A percentile compares a stretch with the other conserved stretches of the same genome.
These are phyloP conservation scores for Chrysodeixis includens DNA, from an alignment of 2,888 invertebrate species.

Conservation along the genomic window DNA sequence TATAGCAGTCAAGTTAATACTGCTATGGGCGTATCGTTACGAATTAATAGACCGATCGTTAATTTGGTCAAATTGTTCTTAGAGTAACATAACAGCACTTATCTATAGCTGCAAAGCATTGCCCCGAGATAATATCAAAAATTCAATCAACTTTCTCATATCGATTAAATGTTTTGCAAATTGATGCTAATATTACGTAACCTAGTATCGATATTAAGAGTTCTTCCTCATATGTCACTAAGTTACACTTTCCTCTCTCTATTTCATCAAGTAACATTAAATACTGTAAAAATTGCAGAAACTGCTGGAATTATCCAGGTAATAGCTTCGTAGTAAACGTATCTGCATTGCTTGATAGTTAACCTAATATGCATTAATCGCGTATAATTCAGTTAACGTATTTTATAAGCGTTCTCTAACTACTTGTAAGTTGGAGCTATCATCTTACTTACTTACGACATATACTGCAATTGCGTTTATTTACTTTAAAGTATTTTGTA, in stretches of 20 bases:
- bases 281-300: constrained; percentile 26
- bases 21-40: background rate
- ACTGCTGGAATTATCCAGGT: constrained; percentile 35
- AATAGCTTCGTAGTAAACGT: constrained; percentile 38
- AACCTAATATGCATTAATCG: constrained; percentile 50
- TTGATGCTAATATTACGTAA: background rate
- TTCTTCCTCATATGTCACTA: background rate
- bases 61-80: background rate
- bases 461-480: background rate
- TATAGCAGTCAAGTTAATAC: no score
- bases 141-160: background rate
- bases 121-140: background rate
- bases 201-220: background rate
- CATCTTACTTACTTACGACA: background rate
- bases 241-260: constrained; percentile 26
- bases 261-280: constrained; percentile 36
- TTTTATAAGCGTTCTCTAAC: background rate
- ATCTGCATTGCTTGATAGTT: constrained; percentile 37
- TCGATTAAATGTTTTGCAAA: background rate
- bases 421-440: constrained; percentile 7
- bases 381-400: constrained; percentile 24
- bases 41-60: background rate
- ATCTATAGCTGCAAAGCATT: background rate
- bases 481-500: background rate
- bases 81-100: background rate